Evolutionary conservation across 1,140 invertebrate genomes (phyloP).

Genomic region (Adoxophyes honmai): DNA sequence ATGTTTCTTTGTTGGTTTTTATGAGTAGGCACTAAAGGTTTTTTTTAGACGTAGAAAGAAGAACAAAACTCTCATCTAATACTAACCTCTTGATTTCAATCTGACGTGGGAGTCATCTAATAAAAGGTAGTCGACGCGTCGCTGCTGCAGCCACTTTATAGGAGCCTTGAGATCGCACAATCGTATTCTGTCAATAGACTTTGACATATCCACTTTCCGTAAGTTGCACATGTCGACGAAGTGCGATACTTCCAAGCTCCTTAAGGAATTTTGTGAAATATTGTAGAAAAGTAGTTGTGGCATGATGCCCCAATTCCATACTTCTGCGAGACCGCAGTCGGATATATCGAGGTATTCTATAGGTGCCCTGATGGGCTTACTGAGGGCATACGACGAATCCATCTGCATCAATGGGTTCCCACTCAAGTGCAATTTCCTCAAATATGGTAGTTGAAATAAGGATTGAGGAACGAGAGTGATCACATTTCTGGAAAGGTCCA

Average conservation of each 20-base stretch:
- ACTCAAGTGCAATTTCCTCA: conserved; percentile 78
- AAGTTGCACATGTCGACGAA: conserved; percentile 68
- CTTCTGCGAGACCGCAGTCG: conserved; percentile 71
- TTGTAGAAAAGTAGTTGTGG: conserved; percentile 68
- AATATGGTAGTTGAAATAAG: conserved; percentile 77
- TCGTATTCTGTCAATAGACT: conserved; percentile 49
- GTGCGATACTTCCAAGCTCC: conserved; percentile 38
- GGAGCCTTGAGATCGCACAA: conserved; percentile 56
- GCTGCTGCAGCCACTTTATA: conserved; percentile 60
- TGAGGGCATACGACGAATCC: conserved; percentile 54
- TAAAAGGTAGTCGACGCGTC: conserved; percentile 47
- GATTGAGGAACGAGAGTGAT: conserved; percentile 75
- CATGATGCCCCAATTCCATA: conserved; percentile 77
- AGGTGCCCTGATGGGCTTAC: conserved; percentile 76
- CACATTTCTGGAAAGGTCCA: conserved; percentile 79
- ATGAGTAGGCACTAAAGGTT: too few relatives aligned
- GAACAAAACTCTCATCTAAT: too few relatives aligned
- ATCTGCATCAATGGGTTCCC: conserved; percentile 76
- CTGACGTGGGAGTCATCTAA: conserved; percentile 47
- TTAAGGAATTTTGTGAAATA: conserved; percentile 65
- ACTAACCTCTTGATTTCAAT: conserved; percentile 58
- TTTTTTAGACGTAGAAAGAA: too few relatives aligned
- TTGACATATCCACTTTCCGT: conserved; percentile 61
- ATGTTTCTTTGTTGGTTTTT: too few relatives aligned
- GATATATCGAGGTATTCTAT: conserved; percentile 77